A percentile compares a stretch with the other conserved stretches of the same genome.
Evolutionary conservation across 2,888 invertebrate species (phyloP).

Genomic region (Tiliacea citrago): DNA sequence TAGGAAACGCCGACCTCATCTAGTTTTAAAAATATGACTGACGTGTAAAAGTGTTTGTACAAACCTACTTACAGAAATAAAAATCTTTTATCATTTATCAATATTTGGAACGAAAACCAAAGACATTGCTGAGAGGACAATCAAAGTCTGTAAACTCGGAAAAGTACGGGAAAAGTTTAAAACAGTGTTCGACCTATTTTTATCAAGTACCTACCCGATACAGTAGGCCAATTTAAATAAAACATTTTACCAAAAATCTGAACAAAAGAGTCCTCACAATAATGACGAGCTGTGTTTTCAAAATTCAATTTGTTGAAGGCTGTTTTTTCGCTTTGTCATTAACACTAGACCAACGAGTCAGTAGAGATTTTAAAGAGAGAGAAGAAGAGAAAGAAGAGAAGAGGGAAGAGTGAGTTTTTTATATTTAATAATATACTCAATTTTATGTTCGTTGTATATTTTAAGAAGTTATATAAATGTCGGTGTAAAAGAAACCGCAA

Average conservation of each 20-base stretch:
- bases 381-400: too few relatives aligned
- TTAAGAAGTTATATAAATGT: neutral
- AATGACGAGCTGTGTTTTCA: slow-evolving; percentile 22
- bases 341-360: too few relatives aligned
- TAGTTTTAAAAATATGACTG: too few relatives aligned
- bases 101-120: too few relatives aligned
- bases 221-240: neutral
- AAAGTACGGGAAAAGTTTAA: neutral
- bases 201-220: neutral
- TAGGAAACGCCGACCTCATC: too few relatives aligned
- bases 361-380: too few relatives aligned
- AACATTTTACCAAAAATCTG: neutral
- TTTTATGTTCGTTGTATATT: neutral
- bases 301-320: slow-evolving; percentile 52
- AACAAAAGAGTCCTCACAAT: slow-evolving; percentile 18
- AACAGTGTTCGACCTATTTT: neutral
- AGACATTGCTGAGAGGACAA: neutral
- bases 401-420: too few relatives aligned
- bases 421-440: neutral
- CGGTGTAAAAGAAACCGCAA: slow-evolving; percentile 24
- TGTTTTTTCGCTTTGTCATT: slow-evolving; percentile 47
- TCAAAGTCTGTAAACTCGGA: neutral
- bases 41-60: too few relatives aligned
- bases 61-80: too few relatives aligned
- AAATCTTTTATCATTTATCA: too few relatives aligned